Evolutionary conservation across 2,113 vertebrate species (phyloP).

Genomic region (Excalfactoria chinensis): DNA sequence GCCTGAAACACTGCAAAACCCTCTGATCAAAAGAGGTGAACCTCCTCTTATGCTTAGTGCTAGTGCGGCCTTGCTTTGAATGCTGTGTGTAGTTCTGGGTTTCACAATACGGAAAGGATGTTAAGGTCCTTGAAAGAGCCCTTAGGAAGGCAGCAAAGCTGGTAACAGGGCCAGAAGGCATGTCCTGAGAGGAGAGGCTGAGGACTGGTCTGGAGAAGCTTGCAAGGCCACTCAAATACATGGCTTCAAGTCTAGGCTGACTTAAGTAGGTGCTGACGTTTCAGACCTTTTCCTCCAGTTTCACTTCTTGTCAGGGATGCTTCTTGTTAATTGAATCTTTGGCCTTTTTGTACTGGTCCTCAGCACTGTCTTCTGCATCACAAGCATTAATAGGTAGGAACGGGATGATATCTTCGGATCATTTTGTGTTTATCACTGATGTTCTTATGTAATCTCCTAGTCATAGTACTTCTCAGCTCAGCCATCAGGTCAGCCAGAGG

Average conservation of each 20-base stretch:
- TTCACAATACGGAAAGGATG: not conserved
- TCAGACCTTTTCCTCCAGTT: not conserved
- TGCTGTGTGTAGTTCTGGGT: not conserved
- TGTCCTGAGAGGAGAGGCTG: not conserved
- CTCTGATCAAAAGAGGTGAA: not conserved
- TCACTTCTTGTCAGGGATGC: not conserved
- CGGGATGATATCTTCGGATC: not conserved
- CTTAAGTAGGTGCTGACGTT: not conserved
- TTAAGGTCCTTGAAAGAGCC: not conserved
- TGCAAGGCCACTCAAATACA: not conserved
- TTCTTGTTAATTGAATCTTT: not conserved
- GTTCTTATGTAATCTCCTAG: not conserved
- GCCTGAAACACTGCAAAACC: not conserved
- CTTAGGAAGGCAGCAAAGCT: not conserved
- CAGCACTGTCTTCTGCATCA: not conserved
- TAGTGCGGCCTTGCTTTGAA: not conserved
- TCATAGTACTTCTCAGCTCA: not conserved
- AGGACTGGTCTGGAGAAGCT: not conserved
- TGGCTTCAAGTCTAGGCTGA: not conserved
- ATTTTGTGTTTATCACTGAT: not conserved
- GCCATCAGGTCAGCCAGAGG: not conserved
- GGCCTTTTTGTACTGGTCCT: not conserved
- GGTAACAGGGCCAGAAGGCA: not conserved
- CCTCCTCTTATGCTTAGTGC: not conserved
- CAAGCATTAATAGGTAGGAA: not conserved